phyloP scores from a whole-genome alignment of 2,797 vertebrate species.

The Zonotrichia albicollis region DNA sequence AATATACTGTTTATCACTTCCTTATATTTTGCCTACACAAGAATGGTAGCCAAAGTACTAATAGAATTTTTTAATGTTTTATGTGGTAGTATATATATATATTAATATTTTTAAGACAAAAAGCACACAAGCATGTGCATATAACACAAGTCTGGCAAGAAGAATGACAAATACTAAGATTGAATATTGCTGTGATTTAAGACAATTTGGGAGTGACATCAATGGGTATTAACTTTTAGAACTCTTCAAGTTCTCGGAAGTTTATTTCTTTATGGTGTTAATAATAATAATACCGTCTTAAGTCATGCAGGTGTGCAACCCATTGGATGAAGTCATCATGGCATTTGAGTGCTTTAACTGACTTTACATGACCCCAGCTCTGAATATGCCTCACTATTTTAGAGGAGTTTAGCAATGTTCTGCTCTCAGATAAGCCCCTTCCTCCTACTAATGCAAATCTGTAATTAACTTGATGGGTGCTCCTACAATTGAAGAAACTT shows the following conservation, averaged over 20 bases:
- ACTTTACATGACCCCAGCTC: not conserved
- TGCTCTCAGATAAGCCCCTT: not conserved
- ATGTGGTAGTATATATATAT: too few species aligned
- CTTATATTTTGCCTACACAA: not conserved
- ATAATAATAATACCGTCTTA: not conserved
- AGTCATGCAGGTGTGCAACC: not conserved
- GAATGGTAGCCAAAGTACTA: not conserved
- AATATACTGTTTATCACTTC: not conserved
- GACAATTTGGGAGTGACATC: not conserved
- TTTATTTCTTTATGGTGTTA: not conserved
- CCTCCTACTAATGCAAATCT: not conserved
- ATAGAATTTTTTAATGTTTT: not conserved
- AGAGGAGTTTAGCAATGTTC: not conserved
- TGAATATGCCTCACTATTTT: not conserved
- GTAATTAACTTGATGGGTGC: not conserved
- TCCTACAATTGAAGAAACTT: not conserved
- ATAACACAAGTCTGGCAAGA: not conserved
- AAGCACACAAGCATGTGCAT: accelerated
- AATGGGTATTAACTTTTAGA: not conserved
- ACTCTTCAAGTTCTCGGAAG: not conserved
- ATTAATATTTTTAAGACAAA: not conserved
- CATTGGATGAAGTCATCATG: not conserved
- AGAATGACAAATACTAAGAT: not conserved
- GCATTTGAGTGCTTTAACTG: not conserved
- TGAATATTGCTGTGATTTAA: not conserved